Evolutionary conservation across 2,797 vertebrate species (phyloP), one percentile per base, ranked within the genome.

Genomic region (Acanthiza pusilla): DNA sequence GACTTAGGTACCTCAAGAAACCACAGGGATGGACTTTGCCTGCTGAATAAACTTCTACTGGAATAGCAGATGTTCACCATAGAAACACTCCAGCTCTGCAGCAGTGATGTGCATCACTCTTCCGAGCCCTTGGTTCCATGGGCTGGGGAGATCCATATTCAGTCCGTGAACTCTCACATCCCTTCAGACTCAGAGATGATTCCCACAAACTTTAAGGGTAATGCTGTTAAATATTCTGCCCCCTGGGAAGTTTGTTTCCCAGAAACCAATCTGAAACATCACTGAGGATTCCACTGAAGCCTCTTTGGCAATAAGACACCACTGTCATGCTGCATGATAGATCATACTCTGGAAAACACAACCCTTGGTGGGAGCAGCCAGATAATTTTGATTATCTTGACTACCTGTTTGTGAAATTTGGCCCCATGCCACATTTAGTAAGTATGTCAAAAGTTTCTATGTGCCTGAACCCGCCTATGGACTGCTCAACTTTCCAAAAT

Each of bases 381-480:
- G 76, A 81, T 62, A 75, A 75, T 65, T 83, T 27, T 86, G 60
- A 78, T 73, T 70, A 84, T 70, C 73, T 55, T 80, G 55, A 84
- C 38, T 88, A 57, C 66, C 83, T 66, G 42, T 78, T 84, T 84
- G 55, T 73, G 79, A 91, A 91, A 95, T 89, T 7, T 91, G 85
- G 91, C 60, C 29, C 45, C 29, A 27, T 5, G 32, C 70, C 63
- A 70, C 11, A 20, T 25, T 92, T 75, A 0, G 0, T 66, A 55
- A 83, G n/a, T 36, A 57, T 82, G 85, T 88, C 27, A 18, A 72
- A 95, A 67, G 45, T 76, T 84, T 54, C 36, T 73, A 0, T 36
- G 54, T 72, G 85, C 34, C 66, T 78, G 62, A 74, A 88, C 38
- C 21, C 0, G 1, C 54, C 45, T 2, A 0, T 27, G 78, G 43